Conservation (phyloP, 1,140 invertebrate genomes). For the Drepana arcuata region DNA sequence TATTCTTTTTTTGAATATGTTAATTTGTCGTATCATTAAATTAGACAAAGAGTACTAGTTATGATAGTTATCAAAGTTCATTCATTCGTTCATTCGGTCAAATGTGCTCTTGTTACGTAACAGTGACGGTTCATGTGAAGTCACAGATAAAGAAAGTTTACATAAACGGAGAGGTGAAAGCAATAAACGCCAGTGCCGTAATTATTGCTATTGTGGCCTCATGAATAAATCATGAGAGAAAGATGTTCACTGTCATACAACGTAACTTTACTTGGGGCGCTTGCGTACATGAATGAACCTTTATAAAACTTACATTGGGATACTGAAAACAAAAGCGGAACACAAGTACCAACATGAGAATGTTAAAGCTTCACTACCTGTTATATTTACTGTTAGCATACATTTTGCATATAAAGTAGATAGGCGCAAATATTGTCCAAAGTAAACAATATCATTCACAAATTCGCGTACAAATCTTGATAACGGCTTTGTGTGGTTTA, state of each 20-base stretch:
- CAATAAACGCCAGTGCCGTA: slow-evolving; percentile 29
- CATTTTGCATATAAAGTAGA: too few relatives aligned
- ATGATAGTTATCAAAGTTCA: background rate
- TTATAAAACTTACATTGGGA: too few relatives aligned
- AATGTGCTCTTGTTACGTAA: slow-evolving; percentile 14
- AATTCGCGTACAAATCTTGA: slow-evolving; percentile 9
- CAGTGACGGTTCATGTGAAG: slow-evolving; percentile 14
- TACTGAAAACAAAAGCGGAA: too few relatives aligned
- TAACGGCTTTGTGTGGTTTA: slow-evolving; percentile 7
- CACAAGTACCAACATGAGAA: too few relatives aligned
- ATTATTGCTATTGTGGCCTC: slow-evolving; percentile 35
- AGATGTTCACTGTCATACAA: slow-evolving; percentile 32
- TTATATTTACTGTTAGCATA: too few relatives aligned
- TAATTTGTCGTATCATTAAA: too few relatives aligned
- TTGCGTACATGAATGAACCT: too few relatives aligned
- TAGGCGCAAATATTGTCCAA: background rate
- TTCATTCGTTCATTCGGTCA: background rate
- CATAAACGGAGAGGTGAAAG: slow-evolving; percentile 34
- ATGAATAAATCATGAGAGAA: slow-evolving; percentile 44
- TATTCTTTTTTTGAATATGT: too few relatives aligned
- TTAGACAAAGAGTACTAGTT: too few relatives aligned
- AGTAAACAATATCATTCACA: slow-evolving; percentile 5
- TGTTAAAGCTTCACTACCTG: too few relatives aligned
- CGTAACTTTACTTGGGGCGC: too few relatives aligned
- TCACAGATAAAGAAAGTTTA: slow-evolving; percentile 35